phyloP scores from a whole-genome alignment of 2,113 vertebrate genomes.

The Psettodes erumei region DNA sequence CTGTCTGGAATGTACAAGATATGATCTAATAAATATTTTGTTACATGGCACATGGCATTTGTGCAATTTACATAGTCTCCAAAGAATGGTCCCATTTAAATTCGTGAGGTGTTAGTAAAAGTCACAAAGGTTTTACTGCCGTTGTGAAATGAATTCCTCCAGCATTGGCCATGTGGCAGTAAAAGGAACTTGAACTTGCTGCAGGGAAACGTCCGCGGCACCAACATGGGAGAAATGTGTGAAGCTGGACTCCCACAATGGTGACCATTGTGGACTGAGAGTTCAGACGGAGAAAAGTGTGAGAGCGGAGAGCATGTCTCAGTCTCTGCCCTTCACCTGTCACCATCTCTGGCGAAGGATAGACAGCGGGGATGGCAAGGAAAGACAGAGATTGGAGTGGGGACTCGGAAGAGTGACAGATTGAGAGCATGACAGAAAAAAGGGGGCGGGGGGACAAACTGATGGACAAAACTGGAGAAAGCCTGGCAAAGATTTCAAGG shows the following conservation, averaged over 20 bases:
- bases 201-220: conserved; percentile 39
- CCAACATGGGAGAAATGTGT: conserved; percentile 3
- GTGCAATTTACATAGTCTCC: neutral
- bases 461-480: neutral
- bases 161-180: conserved; percentile 12
- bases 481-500: neutral
- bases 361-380: conserved; percentile 14
- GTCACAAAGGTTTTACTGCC: conserved; percentile 35
- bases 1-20: neutral
- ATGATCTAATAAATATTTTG: conserved; percentile 5
- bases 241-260: conserved; percentile 21
- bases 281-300: conserved; percentile 17
- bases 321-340: conserved; percentile 48
- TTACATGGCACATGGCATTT: neutral
- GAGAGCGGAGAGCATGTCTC: conserved; percentile 7
- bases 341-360: conserved; percentile 19
- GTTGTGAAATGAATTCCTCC: conserved; percentile 37
- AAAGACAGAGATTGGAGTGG: neutral
- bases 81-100: conserved; percentile 16
- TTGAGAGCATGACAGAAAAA: conserved; percentile 10
- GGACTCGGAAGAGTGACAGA: neutral
- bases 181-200: conserved; percentile 17
- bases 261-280: neutral
- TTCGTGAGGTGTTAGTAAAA: conserved; percentile 22
- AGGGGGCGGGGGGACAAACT: neutral